phyloP scores from a whole-genome alignment of 2,888 invertebrate species.

The Chrysomela aeneicollis region DNA sequence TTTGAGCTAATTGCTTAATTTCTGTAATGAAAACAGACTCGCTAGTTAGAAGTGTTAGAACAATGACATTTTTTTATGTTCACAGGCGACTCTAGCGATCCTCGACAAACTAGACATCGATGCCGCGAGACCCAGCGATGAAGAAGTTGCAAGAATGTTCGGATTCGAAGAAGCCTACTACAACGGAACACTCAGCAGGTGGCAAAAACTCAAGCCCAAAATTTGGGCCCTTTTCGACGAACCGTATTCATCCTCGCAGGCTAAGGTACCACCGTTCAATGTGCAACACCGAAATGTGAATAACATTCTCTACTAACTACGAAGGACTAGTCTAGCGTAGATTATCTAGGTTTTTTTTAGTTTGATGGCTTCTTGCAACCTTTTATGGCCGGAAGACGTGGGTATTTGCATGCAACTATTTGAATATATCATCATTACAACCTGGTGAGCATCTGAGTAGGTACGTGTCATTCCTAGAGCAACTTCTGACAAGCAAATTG shows the following conservation, averaged over 20 bases:
- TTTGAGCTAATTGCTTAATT: no score
- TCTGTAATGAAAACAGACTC: no score
- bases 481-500: no score
- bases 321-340: not conserved
- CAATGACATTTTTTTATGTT: constrained; percentile 8
- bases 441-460: no score
- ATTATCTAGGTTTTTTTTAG: not conserved
- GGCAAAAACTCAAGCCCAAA: constrained; percentile 91
- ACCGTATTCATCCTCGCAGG: constrained; percentile 90
- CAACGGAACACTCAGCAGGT: constrained; percentile 79
- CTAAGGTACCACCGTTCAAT: constrained; percentile 89
- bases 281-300: constrained; percentile 65
- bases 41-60: no score
- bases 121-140: constrained; percentile 90
- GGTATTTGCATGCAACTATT: no score
- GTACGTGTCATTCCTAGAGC: no score
- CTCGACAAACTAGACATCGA: constrained; percentile 95
- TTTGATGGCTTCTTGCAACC: not conserved
- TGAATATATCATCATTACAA: no score
- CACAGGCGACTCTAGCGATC: constrained; percentile 91
- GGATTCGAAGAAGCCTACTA: constrained; percentile 88
- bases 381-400: no score
- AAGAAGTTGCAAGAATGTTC: constrained; percentile 91
- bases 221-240: constrained; percentile 97
- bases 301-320: constrained; percentile 32